Evolutionary conservation across 2,113 vertebrate genomes (phyloP).

Genomic region (Nannospalax galili): DNA sequence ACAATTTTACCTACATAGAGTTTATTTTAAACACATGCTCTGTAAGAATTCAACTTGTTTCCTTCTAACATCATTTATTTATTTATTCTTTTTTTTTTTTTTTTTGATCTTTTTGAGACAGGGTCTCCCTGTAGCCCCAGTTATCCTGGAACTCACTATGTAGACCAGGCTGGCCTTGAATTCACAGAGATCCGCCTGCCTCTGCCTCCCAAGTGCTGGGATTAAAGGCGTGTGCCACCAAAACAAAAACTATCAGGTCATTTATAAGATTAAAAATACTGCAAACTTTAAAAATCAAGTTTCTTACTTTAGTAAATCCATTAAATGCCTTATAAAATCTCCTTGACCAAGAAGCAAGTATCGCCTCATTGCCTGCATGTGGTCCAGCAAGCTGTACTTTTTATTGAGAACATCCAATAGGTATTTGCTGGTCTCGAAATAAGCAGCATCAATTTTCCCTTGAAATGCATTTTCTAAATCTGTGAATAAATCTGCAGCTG

Average conservation of each 20-base stretch:
- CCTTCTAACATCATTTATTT: neutral
- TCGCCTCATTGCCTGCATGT: constrained; percentile 97
- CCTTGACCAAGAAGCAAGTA: constrained; percentile 98
- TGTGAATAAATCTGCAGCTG: constrained; percentile 94
- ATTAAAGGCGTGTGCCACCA: too few species aligned
- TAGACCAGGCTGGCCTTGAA: too few species aligned
- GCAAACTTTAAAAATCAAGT: neutral
- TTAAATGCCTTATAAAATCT: constrained; percentile 98
- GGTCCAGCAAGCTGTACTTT: constrained; percentile 96
- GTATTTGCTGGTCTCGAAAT: constrained; percentile 98
- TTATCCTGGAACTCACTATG: too few species aligned
- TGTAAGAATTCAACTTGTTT: accelerated
- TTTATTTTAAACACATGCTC: neutral
- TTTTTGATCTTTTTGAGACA: too few species aligned
- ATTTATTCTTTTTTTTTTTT: too few species aligned
- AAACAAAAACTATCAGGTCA: neutral
- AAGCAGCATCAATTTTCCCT: constrained; percentile 97
- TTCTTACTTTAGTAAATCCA: constrained; percentile 98
- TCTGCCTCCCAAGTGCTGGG: too few species aligned
- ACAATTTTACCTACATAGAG: neutral
- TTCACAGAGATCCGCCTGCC: too few species aligned
- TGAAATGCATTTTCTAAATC: constrained; percentile 97
- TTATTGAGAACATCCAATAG: constrained; percentile 95
- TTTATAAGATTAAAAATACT: neutral
- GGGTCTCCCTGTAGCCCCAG: too few species aligned